Evolutionary conservation across 2,888 invertebrate species (phyloP), one percentile per base, ranked within the genome.

Genomic region (Pyralis farinalis): DNA sequence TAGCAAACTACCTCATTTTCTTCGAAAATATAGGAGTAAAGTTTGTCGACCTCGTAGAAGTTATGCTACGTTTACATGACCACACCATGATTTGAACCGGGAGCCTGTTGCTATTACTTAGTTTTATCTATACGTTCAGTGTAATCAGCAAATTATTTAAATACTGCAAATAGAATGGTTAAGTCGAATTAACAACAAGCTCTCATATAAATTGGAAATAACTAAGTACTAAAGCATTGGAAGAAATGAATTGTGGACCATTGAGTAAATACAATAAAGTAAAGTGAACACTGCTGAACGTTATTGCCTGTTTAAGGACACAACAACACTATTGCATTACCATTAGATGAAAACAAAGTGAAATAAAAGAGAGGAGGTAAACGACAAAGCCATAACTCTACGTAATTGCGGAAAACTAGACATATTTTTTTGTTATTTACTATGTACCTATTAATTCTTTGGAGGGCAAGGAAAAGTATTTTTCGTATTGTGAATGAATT

Each of bases 321-420:
- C 39, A 32, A 38, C 38, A 39, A 39, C 39, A 39, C 39, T 39
- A 39, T 39, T 33, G 33, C 44, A 40, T 41, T 36, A 41, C 34
- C 37, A 40, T 44, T 38, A 27, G 25, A 33, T 25, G 39, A 27
- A 39, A 39, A 39, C 33, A 39, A 33, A 39, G 12, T 25, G 29
- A 33, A 25, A 30, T 32, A 33, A 41, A 38, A 40, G 43, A 46
- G 37, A 38, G 37, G 31, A 12, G 25, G 38, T 44, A 37, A 42
- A 42, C 43, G 47, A 44, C 40, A 38, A 47, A 42, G 38, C 42
- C 40, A 47, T 47, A 42, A 37, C 42, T 39, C 38, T 30, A 40
- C 34, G 42, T 36, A 38, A 32, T 11, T 32, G 29, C 37, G 42
- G 46, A 46, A 46, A 31, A 29, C n/a, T 33, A 16, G 33, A 39